phyloP scores from a whole-genome alignment of 2,797 vertebrate species.

The Paratrypauchen microcephalus region DNA sequence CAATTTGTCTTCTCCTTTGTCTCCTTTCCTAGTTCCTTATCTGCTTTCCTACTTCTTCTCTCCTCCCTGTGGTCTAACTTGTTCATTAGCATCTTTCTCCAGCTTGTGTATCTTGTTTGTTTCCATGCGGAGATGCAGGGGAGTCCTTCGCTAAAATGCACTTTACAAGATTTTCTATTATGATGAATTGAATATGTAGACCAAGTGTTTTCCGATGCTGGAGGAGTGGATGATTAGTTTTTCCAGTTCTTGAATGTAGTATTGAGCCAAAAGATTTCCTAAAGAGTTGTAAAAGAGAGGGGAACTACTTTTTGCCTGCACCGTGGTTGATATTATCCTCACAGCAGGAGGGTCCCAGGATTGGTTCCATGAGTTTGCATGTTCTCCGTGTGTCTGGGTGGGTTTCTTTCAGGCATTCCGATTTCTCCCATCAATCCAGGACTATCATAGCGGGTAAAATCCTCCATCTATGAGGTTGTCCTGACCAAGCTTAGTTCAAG shows the following conservation, averaged over 20 bases:
- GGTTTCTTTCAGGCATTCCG: background rate
- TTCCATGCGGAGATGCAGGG: constrained; percentile 7
- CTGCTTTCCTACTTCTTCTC: background rate
- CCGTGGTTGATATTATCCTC: too few relatives aligned
- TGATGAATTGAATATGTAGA: constrained; percentile 40
- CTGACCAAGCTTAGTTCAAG: background rate
- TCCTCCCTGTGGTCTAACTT: background rate
- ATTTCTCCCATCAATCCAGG: too few relatives aligned
- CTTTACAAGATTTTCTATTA: background rate
- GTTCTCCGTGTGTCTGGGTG: background rate
- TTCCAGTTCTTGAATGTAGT: constrained; percentile 25
- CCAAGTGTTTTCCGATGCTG: background rate
- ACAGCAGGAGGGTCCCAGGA: too few relatives aligned
- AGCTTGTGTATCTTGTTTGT: background rate
- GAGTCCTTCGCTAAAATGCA: background rate
- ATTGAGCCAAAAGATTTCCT: background rate
- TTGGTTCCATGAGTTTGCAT: background rate
- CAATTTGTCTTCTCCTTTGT: constrained; percentile 56
- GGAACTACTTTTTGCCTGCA: too few relatives aligned
- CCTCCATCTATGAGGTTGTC: background rate
- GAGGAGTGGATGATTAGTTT: constrained; percentile 50
- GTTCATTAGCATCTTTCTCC: constrained; percentile 7
- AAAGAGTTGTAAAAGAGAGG: too few relatives aligned
- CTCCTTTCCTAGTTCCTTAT: constrained; percentile 1
- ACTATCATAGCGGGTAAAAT: too few relatives aligned